Evolutionary conservation across 2,888 invertebrate species (phyloP).

Genomic region (Bombylius major): DNA sequence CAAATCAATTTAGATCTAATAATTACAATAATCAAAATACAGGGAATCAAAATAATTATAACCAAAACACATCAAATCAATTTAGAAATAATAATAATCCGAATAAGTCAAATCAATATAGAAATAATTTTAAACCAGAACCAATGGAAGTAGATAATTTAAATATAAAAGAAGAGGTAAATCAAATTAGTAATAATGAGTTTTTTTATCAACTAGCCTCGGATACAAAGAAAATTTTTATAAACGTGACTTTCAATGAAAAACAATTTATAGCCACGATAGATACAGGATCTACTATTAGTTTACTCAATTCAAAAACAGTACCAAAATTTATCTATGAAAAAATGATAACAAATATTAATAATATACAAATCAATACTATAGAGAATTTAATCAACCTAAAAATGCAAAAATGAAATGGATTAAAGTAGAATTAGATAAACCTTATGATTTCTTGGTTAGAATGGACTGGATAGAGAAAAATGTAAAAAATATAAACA

Average conservation of each 20-base stretch:
- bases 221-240: neutral
- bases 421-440: constrained; percentile 7
- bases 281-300: neutral
- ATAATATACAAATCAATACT: constrained; percentile 4
- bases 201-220: neutral
- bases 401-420: constrained; percentile 10
- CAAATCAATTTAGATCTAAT: neutral
- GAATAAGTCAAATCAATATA: neutral
- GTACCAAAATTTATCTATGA: neutral
- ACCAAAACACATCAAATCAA: neutral
- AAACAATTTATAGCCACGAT: neutral
- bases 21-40: neutral
- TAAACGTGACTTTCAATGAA: neutral
- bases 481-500: constrained; percentile 7
- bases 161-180: neutral
- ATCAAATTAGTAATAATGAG: neutral
- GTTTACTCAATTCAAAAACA: neutral
- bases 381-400: constrained; percentile 8
- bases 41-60: neutral
- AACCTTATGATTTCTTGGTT: constrained; percentile 8
- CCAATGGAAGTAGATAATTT: neutral
- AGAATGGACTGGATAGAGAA: constrained; percentile 10
- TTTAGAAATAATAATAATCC: neutral
- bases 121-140: neutral
- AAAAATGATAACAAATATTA: neutral